Evolutionary conservation across 2,888 invertebrate species (phyloP).

Genomic region (Campopleginae sp.): DNA sequence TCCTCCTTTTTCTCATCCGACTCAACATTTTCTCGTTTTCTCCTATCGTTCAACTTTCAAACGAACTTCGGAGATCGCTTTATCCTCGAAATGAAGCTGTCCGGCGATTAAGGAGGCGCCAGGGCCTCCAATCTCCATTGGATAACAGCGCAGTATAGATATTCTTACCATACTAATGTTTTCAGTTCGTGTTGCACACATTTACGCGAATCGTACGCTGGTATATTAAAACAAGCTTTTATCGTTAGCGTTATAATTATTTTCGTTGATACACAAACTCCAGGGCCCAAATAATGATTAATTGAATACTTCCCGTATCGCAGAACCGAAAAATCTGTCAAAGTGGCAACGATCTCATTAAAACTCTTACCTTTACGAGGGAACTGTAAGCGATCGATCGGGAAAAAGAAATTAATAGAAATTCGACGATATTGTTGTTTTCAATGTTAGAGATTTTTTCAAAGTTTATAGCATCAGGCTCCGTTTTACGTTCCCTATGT

Average conservation of each 20-base stretch:
- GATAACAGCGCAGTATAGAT: constrained; percentile 47
- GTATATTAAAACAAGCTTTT: constrained; percentile 1
- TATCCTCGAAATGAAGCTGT: constrained; percentile 68
- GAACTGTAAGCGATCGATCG: background rate
- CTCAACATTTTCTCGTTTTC: constrained; percentile 41
- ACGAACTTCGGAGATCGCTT: constrained; percentile 74
- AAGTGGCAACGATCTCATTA: background rate
- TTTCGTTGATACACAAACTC: background rate
- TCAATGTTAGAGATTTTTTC: background rate
- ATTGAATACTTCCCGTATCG: background rate
- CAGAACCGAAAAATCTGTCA: background rate
- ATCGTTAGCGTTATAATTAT: background rate
- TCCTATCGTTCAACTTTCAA: constrained; percentile 72
- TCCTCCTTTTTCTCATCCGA: constrained; percentile 22
- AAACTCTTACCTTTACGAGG: background rate
- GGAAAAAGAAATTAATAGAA: background rate
- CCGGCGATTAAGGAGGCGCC: constrained; percentile 57
- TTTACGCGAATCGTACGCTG: constrained; percentile 4
- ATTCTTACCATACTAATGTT: constrained; percentile 17
- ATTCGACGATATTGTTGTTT: background rate
- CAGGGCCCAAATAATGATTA: constrained; percentile 4
- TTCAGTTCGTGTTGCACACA: background rate
- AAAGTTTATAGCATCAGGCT: background rate
- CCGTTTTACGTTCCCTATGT: background rate
- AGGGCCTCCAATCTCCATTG: constrained; percentile 1